Evolutionary conservation across 1,140 invertebrate genomes (phyloP).

Genomic region (Drosophila takahashii): DNA sequence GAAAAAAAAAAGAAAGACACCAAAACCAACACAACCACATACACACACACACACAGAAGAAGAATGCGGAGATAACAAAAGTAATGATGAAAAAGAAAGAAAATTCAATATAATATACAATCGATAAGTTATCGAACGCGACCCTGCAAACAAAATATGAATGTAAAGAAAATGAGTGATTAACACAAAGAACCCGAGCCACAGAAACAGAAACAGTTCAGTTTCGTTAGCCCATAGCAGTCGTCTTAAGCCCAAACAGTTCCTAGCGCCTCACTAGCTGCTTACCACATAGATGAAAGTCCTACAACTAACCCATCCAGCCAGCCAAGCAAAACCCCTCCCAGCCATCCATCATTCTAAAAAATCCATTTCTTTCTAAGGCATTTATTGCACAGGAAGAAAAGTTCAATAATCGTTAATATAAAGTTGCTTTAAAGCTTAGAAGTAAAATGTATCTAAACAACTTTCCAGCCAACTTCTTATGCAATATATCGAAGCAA

Average conservation of each 20-base stretch:
- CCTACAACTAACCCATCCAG: slow-evolving; percentile 4
- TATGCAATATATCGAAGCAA: background rate
- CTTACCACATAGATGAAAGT: slow-evolving; percentile 27
- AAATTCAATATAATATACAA: slow-evolving; percentile 26
- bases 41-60: slow-evolving; percentile 25
- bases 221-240: slow-evolving; percentile 48
- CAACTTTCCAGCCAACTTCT: background rate
- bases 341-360: slow-evolving; percentile 6
- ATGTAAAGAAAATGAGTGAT: slow-evolving; percentile 16
- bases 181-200: slow-evolving; percentile 36
- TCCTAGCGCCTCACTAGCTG: slow-evolving; percentile 43
- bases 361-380: background rate
- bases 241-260: slow-evolving; percentile 43
- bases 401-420: background rate
- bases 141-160: slow-evolving; percentile 19
- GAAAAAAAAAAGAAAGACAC: slow-evolving; percentile 25
- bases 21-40: slow-evolving; percentile 11
- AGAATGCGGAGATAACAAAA: slow-evolving; percentile 51
- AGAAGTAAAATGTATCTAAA: background rate
- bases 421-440: no score
- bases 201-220: slow-evolving; percentile 40
- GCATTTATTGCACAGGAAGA: background rate
- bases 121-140: slow-evolving; percentile 40
- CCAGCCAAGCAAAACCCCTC: background rate
- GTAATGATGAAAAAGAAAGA: slow-evolving; percentile 49